These are phyloP conservation scores for Phortica magna DNA, from an alignment of 2,888 invertebrate genomes.

Conservation along the genomic window DNA sequence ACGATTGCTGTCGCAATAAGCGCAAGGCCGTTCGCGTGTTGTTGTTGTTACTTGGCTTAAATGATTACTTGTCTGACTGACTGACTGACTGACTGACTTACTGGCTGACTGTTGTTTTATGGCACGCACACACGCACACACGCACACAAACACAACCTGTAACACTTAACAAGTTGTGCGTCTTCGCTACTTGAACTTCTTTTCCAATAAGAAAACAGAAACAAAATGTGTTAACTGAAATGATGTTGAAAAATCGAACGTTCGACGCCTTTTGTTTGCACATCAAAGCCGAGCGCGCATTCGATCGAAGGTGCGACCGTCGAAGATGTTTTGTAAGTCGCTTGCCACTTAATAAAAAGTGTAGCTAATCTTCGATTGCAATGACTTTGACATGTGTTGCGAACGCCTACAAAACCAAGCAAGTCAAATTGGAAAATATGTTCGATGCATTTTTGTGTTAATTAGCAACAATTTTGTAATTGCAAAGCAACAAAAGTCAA, in stretches of 20 bases:
- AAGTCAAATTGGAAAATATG: not conserved
- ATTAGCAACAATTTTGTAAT: constrained; percentile 11
- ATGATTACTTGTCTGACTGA: constrained; percentile 41
- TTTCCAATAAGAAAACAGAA: not conserved
- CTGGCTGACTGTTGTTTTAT: not conserved
- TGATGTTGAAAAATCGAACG: constrained; percentile 48
- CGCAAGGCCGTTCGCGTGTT: constrained; percentile 65
- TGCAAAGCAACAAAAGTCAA: not conserved
- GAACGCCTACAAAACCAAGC: not conserved
- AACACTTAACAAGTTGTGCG: not conserved
- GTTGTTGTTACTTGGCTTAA: constrained; percentile 39
- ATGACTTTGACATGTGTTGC: not conserved
- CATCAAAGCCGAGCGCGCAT: not conserved
- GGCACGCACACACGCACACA: not conserved
- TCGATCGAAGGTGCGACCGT: too few relatives aligned
- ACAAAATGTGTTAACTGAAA: not conserved
- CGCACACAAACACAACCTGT: not conserved
- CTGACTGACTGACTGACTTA: constrained; percentile 33
- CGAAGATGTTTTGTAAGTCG: not conserved
- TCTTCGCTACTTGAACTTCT: constrained; percentile 24
- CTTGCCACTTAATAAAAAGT: not conserved
- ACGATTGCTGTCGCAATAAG: constrained; percentile 56
- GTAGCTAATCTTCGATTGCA: not conserved
- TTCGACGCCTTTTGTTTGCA: not conserved
- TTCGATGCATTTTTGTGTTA: constrained; percentile 17